A percentile compares a stretch with the other conserved stretches of the same genome.
These are phyloP conservation scores for Epinephelus coioides DNA, from an alignment of 2,797 vertebrate species.

Conservation along the genomic window DNA sequence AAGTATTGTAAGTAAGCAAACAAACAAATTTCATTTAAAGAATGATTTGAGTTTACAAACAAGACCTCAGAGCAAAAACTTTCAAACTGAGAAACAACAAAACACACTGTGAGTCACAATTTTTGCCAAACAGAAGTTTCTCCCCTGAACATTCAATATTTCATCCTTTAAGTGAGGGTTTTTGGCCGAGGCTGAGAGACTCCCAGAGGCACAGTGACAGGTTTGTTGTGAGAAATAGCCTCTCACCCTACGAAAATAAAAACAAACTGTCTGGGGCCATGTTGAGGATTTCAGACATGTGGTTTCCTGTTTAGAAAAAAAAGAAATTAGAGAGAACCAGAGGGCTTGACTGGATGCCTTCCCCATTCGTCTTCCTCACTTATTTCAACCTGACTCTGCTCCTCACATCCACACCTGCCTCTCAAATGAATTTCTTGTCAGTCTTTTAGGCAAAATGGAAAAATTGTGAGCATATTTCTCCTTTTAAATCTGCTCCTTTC, in stretches of 20 bases:
- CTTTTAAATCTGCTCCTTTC: not conserved
- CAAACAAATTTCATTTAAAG: not conserved
- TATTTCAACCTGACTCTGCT: slow-evolving; percentile 12
- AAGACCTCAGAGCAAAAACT: not conserved
- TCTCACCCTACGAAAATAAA: slow-evolving; percentile 73
- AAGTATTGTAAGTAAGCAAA: too few relatives aligned
- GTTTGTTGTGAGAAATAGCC: slow-evolving; percentile 76
- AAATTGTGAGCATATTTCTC: not conserved
- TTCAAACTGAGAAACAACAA: not conserved
- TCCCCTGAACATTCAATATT: not conserved
- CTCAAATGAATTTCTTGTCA: slow-evolving; percentile 10
- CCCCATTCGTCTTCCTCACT: slow-evolving; percentile 65
- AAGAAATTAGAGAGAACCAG: slow-evolving; percentile 56
- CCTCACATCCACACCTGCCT: slow-evolving; percentile 13
- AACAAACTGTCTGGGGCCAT: slow-evolving; percentile 81
- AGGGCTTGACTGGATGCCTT: slow-evolving; percentile 82
- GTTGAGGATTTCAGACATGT: slow-evolving; percentile 92
- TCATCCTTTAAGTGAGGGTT: slow-evolving; percentile 8
- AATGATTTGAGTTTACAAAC: not conserved
- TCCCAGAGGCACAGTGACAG: slow-evolving; percentile 67
- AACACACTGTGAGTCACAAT: not conserved
- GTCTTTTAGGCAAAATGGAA: not conserved
- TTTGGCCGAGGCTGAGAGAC: slow-evolving; percentile 15
- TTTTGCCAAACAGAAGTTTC: not conserved
- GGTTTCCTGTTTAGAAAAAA: slow-evolving; percentile 95